Percentiles rank a stretch among this genome's conserved stretches.
These are phyloP conservation scores for Corapipo altera DNA, from an alignment of 2,113 vertebrate species.

Conservation along the genomic window DNA sequence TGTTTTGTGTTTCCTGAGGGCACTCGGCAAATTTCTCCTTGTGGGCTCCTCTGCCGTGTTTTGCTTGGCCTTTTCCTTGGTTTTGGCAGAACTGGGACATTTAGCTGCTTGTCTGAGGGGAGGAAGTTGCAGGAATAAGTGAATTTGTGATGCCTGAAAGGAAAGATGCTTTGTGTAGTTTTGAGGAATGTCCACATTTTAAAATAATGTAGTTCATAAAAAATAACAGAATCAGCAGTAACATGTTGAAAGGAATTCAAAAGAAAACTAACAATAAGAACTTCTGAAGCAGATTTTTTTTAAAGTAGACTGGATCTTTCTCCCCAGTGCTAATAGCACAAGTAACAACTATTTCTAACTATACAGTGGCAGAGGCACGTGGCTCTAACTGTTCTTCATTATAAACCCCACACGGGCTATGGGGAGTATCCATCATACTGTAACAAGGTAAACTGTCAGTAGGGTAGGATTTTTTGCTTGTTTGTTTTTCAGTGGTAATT, in stretches of 20 bases:
- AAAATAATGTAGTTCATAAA: neutral
- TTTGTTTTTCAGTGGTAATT: neutral
- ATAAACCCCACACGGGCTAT: neutral
- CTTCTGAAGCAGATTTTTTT: neutral
- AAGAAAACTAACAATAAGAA: neutral
- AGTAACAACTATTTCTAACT: neutral
- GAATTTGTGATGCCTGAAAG: neutral
- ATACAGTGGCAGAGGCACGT: neutral
- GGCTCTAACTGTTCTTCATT: neutral
- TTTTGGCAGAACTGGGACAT: slow-evolving; percentile 11
- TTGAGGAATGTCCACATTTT: neutral
- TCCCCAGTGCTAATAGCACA: neutral
- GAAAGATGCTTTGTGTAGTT: neutral
- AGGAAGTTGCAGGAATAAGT: neutral
- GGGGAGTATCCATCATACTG: neutral
- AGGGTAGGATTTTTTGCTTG: neutral
- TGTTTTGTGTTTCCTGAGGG: slow-evolving; percentile 14
- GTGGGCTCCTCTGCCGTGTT: neutral
- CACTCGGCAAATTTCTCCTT: neutral
- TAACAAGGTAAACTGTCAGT: neutral
- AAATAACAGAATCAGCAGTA: neutral
- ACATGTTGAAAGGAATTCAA: neutral
- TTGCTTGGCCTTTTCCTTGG: neutral
- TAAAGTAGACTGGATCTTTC: neutral
- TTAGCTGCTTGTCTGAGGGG: neutral